Conservation (phyloP, 2,888 invertebrate species). For the Antitype chi region DNA sequence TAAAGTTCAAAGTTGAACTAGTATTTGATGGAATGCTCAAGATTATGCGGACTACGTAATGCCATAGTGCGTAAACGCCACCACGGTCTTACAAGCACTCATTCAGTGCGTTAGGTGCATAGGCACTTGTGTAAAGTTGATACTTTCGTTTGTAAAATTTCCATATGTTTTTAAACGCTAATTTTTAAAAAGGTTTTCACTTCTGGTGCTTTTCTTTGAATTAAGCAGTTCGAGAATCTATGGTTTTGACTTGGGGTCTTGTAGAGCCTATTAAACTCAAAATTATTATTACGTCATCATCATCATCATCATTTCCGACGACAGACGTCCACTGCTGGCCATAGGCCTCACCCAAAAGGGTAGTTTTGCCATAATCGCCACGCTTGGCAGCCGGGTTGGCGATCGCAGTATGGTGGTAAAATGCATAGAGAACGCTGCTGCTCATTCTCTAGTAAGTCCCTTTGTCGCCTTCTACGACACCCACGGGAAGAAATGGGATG, state of each 20-base stretch:
- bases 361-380: no score
- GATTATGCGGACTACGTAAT: conserved; percentile 46
- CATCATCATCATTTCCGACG: no score
- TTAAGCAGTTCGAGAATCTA: not conserved
- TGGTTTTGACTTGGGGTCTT: not conserved
- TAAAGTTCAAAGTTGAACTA: conserved; percentile 45
- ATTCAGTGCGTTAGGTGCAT: conserved; percentile 40
- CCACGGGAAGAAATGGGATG: no score
- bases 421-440: no score
- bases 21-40: conserved; percentile 15
- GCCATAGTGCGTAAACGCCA: conserved; percentile 39
- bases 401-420: no score
- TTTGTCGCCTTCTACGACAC: no score
- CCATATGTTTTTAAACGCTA: not conserved
- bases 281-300: not conserved
- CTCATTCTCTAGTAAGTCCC: no score
- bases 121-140: conserved; percentile 12
- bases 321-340: no score
- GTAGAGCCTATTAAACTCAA: not conserved
- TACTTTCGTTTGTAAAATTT: conserved; percentile 47
- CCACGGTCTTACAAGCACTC: conserved; percentile 25
- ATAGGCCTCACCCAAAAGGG: no score
- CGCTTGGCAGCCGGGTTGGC: no score
- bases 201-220: not conserved
- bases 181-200: not conserved